A percentile compares a stretch with the other conserved stretches of the same genome.
Conservation (phyloP, 2,888 invertebrate species). For the Polyommatus iphigenia region DNA sequence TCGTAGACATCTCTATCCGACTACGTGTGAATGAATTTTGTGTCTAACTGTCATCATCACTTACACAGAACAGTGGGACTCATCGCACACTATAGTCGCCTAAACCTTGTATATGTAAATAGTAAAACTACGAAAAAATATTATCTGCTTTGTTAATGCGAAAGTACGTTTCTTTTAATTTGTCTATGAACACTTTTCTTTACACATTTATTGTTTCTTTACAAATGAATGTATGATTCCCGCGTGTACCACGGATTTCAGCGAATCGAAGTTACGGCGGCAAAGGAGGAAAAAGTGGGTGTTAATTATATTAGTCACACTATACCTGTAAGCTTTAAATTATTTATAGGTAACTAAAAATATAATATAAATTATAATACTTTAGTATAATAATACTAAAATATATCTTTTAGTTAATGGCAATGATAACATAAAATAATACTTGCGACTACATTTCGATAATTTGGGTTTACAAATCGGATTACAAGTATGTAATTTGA, state of each 20-base stretch:
- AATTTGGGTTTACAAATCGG: too few species aligned
- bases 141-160: neutral
- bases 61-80: conserved; percentile 42
- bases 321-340: neutral
- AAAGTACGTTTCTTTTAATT: too few species aligned
- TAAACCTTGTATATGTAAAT: neutral
- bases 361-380: too few species aligned
- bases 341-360: too few species aligned
- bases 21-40: conserved; percentile 65
- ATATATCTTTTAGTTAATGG: too few species aligned
- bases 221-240: too few species aligned
- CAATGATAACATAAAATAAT: too few species aligned
- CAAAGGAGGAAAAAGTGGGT: neutral
- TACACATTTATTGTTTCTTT: neutral
- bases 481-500: too few species aligned
- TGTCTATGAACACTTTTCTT: too few species aligned
- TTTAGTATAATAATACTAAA: too few species aligned
- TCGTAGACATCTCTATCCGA: conserved; percentile 51
- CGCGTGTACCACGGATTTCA: neutral
- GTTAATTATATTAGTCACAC: neutral
- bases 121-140: neutral
- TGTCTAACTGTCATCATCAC: conserved; percentile 61
- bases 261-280: neutral
- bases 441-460: too few species aligned
- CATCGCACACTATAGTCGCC: conserved; percentile 21